These are phyloP conservation scores for Latrodectus hesperus DNA, from an alignment of 2,888 invertebrate species.

Conservation along the genomic window DNA sequence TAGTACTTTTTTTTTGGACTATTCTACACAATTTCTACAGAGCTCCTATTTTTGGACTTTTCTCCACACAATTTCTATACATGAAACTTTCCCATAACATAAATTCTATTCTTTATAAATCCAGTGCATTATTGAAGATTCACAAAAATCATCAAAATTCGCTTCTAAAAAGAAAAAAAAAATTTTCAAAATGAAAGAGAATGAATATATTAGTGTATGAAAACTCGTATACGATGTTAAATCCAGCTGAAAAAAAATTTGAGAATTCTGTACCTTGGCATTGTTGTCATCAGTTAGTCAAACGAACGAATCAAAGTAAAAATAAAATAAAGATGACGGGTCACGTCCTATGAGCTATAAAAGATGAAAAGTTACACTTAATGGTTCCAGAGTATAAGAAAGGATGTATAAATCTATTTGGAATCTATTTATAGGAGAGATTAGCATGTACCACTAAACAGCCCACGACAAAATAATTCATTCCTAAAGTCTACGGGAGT, in stretches of 20 bases:
- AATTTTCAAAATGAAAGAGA: too few species aligned
- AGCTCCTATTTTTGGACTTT: too few species aligned
- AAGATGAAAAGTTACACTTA: background rate
- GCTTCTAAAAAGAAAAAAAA: too few species aligned
- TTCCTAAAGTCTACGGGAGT: constrained; percentile 9
- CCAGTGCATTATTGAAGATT: too few species aligned
- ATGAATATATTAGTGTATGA: too few species aligned
- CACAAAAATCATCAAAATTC: too few species aligned
- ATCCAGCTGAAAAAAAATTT: background rate
- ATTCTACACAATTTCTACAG: too few species aligned
- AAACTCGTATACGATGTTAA: background rate
- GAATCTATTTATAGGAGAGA: constrained; percentile 15
- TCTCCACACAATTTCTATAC: too few species aligned
- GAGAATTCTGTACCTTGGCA: background rate
- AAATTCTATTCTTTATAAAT: too few species aligned
- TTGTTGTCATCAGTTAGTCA: background rate
- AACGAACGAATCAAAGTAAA: background rate
- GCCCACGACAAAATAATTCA: constrained; percentile 19
- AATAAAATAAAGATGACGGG: background rate
- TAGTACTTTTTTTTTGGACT: too few species aligned
- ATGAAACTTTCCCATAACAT: too few species aligned
- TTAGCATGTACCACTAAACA: constrained; percentile 24
- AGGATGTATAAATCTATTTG: background rate
- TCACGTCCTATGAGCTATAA: background rate
- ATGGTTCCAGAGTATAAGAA: background rate